Conservation (phyloP, 2,113 vertebrate genomes). For the Monarcha castaneiventris region DNA sequence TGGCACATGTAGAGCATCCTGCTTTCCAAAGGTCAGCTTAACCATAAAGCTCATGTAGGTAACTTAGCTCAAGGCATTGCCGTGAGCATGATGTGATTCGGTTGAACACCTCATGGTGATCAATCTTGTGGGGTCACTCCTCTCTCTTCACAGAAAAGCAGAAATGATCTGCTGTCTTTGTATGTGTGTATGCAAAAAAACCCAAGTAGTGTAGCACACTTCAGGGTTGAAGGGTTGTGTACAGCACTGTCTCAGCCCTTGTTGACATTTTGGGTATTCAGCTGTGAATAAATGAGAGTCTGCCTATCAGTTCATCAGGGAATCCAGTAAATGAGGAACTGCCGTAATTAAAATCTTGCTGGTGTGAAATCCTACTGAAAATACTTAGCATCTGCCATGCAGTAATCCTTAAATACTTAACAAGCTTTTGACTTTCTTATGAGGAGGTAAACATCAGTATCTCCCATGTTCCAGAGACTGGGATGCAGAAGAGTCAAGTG, state of each 20-base stretch:
- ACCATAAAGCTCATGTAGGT: rapidly evolving
- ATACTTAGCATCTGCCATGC: not conserved
- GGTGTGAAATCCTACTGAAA: slow-evolving; percentile 30
- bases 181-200: not conserved
- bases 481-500: not conserved
- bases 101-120: not conserved
- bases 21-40: not conserved
- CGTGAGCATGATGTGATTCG: not conserved
- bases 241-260: not conserved
- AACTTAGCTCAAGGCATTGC: not conserved
- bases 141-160: not conserved
- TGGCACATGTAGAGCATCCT: not conserved
- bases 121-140: not conserved
- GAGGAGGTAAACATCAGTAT: not conserved
- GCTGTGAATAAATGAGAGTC: not conserved
- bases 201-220: no score
- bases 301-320: slow-evolving; percentile 24
- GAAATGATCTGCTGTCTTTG: not conserved
- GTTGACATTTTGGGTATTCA: not conserved
- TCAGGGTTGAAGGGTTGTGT: not conserved
- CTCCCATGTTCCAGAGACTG: not conserved
- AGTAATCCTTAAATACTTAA: not conserved
- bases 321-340: not conserved
- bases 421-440: not conserved
- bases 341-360: slow-evolving; percentile 43